phyloP scores from a whole-genome alignment of 2,888 invertebrate genomes.

The Hoplodrina ambigua region DNA sequence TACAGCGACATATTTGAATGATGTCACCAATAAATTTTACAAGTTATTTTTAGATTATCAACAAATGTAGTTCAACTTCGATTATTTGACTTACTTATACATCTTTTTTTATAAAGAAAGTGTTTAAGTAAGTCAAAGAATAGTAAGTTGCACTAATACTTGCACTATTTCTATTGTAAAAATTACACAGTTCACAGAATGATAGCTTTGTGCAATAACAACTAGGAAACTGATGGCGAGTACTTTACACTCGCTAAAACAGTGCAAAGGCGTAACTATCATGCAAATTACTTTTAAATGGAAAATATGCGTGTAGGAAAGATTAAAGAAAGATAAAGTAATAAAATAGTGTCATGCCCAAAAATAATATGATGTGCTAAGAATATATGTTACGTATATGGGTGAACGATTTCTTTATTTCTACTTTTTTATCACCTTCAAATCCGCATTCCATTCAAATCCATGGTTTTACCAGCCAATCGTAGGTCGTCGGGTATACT shows the following conservation, averaged over 20 bases:
- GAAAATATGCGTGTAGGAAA: constrained; percentile 7
- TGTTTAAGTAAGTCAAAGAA: too few relatives aligned
- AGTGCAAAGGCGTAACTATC: constrained; percentile 8
- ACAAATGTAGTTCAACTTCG: constrained; percentile 17
- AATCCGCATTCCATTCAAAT: constrained; percentile 69
- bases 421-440: constrained; percentile 30
- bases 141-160: too few relatives aligned
- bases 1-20: constrained; percentile 30
- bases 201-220: not conserved
- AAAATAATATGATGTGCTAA: constrained; percentile 28
- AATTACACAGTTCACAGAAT: not conserved
- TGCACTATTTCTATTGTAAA: not conserved
- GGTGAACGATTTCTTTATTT: constrained; percentile 53
- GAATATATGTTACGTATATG: constrained; percentile 46
- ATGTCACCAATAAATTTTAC: constrained; percentile 28
- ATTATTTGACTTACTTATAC: not conserved
- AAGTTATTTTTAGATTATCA: constrained; percentile 13
- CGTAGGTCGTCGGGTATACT: constrained; percentile 17
- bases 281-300: constrained; percentile 17
- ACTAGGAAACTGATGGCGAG: not conserved
- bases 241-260: not conserved
- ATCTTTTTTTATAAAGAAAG: too few relatives aligned
- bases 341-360: constrained; percentile 11
- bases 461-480: constrained; percentile 60
- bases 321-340: constrained; percentile 16